Evolutionary conservation across 2,888 invertebrate genomes (phyloP).

Genomic region (Hydraecia micacea): DNA sequence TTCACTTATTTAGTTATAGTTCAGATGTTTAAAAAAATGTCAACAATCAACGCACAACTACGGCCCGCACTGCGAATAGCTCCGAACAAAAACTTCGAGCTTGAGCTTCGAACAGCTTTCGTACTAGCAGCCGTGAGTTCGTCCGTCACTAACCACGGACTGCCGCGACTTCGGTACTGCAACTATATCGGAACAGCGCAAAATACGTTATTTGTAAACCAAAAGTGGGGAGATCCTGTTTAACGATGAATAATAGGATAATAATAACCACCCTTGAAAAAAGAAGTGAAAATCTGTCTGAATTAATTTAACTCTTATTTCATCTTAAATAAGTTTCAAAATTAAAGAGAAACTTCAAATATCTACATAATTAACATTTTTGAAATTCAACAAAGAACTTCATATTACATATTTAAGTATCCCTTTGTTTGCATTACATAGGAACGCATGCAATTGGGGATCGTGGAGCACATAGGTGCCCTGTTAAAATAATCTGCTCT

Average conservation of each 20-base stretch:
- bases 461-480: neutral
- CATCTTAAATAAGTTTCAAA: neutral
- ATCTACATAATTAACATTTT: neutral
- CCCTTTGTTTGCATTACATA: neutral
- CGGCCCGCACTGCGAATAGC: neutral
- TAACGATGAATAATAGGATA: neutral
- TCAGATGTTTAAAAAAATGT: neutral
- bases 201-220: neutral
- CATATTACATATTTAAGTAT: neutral
- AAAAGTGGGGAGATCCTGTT: slow-evolving; percentile 16
- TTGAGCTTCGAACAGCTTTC: neutral
- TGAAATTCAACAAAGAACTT: neutral
- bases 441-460: neutral
- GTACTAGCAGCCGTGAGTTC: neutral
- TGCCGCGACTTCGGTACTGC: neutral
- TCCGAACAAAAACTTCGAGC: neutral
- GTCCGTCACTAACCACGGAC: neutral
- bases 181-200: neutral
- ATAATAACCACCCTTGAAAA: slow-evolving; percentile 1
- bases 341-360: slow-evolving; percentile 2
- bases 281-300: neutral
- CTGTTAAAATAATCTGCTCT: neutral
- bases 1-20: neutral
- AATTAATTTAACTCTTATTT: slow-evolving; percentile 15
- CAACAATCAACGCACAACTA: neutral